A percentile compares a stretch with the other conserved stretches of the same genome.
Conservation (phyloP, 2,888 invertebrate genomes). For the Cryptosula pallasiana region DNA sequence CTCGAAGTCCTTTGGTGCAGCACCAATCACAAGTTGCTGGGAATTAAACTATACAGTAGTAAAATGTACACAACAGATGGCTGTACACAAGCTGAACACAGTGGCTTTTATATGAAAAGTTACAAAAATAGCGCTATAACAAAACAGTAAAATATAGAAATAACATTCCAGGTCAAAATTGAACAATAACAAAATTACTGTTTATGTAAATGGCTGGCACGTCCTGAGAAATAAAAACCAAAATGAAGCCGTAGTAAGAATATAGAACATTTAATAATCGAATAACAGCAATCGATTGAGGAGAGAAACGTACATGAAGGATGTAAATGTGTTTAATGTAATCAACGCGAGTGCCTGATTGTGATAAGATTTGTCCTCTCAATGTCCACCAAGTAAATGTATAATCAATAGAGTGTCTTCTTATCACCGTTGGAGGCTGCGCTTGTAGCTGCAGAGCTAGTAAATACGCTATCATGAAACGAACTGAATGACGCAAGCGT, state of each 20-base stretch:
- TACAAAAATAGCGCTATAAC: not conserved
- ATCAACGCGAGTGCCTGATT: not conserved
- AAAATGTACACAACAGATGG: not conserved
- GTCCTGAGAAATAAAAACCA: not conserved
- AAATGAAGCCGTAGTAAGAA: not conserved
- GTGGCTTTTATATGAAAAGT: not conserved
- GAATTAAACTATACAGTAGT: not conserved
- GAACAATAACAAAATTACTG: not conserved
- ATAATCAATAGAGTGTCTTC: not conserved
- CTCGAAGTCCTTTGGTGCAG: not conserved
- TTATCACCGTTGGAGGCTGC: not conserved
- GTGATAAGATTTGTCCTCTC: not conserved
- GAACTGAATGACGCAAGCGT: slow-evolving; percentile 29
- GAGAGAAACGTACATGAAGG: not conserved
- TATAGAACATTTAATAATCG: not conserved
- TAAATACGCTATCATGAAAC: slow-evolving; percentile 30
- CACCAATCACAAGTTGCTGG: slow-evolving; percentile 2
- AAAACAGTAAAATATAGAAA: slow-evolving; percentile 2
- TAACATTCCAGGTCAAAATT: not conserved
- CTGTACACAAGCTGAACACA: not conserved
- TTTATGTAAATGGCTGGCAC: not conserved
- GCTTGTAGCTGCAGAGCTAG: slow-evolving; percentile 25
- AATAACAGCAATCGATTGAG: not conserved
- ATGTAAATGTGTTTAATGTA: not conserved
- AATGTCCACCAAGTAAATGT: not conserved